phyloP scores from a whole-genome alignment of 1,140 invertebrate genomes.

The Leptonema lineaticorne region DNA sequence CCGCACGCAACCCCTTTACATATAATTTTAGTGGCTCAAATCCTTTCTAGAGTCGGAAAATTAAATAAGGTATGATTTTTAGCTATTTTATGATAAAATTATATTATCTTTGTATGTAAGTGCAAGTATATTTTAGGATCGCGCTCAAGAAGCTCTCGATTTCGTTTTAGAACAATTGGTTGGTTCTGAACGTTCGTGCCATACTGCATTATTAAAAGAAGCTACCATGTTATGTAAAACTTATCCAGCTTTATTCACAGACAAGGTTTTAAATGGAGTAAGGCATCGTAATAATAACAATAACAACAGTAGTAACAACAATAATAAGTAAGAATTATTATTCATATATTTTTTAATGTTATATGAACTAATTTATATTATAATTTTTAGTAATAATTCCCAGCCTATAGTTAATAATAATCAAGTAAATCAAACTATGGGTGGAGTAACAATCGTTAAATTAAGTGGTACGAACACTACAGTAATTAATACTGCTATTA shows the following conservation, averaged over 20 bases:
- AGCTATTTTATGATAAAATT: conserved; percentile 5
- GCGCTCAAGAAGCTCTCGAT: conserved; percentile 75
- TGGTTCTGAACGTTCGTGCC: conserved; percentile 67
- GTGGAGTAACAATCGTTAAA: conserved; percentile 75
- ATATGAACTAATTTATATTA: too few relatives aligned
- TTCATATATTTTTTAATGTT: not conserved
- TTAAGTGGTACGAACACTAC: conserved; percentile 52
- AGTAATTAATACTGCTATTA: conserved; percentile 25
- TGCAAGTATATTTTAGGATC: conserved; percentile 55
- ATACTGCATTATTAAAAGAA: conserved; percentile 72
- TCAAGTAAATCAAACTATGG: conserved; percentile 68
- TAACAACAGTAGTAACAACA: not conserved
- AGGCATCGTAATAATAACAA: conserved; percentile 61
- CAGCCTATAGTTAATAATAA: conserved; percentile 36
- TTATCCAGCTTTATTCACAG: conserved; percentile 74
- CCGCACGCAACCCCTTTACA: conserved; percentile 62
- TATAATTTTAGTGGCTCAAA: conserved; percentile 64
- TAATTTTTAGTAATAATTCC: conserved; percentile 29
- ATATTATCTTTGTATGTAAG: not conserved
- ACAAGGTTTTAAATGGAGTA: conserved; percentile 73
- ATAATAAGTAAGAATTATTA: not conserved
- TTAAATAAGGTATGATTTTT: conserved; percentile 66
- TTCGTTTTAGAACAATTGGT: conserved; percentile 75
- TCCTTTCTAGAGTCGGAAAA: conserved; percentile 65
- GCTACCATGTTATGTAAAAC: conserved; percentile 74